These are phyloP conservation scores for Tetheella fluctuosa DNA, from an alignment of 2,888 invertebrate species.

Conservation along the genomic window DNA sequence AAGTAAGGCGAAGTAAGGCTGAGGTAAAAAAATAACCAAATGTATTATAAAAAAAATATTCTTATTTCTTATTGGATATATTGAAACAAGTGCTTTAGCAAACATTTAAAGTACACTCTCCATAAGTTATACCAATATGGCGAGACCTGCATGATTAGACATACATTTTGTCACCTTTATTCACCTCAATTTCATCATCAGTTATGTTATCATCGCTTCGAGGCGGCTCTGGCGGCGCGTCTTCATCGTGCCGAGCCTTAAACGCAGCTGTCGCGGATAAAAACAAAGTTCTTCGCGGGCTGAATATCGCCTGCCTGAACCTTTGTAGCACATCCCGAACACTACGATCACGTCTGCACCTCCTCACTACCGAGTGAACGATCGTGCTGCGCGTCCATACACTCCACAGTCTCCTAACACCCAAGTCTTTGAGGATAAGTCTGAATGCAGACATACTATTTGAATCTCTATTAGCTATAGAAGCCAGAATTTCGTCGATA, in stretches of 20 bases:
- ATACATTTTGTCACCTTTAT: conserved; percentile 20
- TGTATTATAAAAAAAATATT: background rate
- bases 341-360: conserved; percentile 63
- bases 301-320: conserved; percentile 65
- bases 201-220: conserved; percentile 60
- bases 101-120: background rate
- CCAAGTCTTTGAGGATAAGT: conserved; percentile 63
- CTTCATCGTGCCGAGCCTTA: conserved; percentile 51
- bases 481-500: conserved; percentile 40
- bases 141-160: conserved; percentile 6
- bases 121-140: background rate
- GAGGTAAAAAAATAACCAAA: background rate
- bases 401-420: conserved; percentile 62
- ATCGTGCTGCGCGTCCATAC: conserved; percentile 64
- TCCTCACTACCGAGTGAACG: conserved; percentile 61
- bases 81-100: background rate
- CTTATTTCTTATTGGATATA: no score
- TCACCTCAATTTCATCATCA: conserved; percentile 72
- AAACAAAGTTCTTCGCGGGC: conserved; percentile 63
- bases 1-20: background rate
- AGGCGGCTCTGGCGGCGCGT: conserved; percentile 28
- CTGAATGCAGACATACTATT: conserved; percentile 60
- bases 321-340: conserved; percentile 69
- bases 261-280: conserved; percentile 72
- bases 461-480: conserved; percentile 36